Evolutionary conservation across 2,797 vertebrate species (phyloP).

Genomic region (Melanotaenia parkinsoni): DNA sequence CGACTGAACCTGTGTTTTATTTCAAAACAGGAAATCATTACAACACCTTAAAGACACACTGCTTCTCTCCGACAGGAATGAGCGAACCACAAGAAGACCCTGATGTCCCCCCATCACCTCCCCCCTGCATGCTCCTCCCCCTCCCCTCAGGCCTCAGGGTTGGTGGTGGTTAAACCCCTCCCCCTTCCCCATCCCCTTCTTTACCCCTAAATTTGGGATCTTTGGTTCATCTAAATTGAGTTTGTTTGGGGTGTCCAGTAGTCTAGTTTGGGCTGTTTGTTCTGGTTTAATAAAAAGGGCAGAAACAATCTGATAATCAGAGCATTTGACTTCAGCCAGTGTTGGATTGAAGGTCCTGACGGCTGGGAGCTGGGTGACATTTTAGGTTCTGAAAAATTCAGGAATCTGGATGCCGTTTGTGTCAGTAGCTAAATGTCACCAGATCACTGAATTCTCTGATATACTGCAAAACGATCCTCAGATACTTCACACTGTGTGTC

Average conservation of each 20-base stretch:
- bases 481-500: too few relatives aligned
- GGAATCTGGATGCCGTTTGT: too few relatives aligned
- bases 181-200: too few relatives aligned
- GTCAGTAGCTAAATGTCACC: neutral
- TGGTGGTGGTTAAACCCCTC: conserved; percentile 60
- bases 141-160: conserved; percentile 58
- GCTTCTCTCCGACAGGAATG: conserved; percentile 83
- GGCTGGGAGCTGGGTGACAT: conserved; percentile 33
- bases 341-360: conserved; percentile 7
- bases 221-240: conserved; percentile 28
- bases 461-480: conserved; percentile 9
- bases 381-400: neutral
- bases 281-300: neutral
- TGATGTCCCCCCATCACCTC: conserved; percentile 14
- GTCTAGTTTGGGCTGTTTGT: conserved; percentile 12
- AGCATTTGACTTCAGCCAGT: neutral
- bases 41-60: conserved; percentile 75
- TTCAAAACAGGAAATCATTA: conserved; percentile 70
- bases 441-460: conserved; percentile 9
- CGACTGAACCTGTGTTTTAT: conserved; percentile 49
- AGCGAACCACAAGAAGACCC: conserved; percentile 59
- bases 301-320: neutral
- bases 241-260: conserved; percentile 2
- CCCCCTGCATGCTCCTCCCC: conserved; percentile 43
- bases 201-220: conserved; percentile 9